Conservation (phyloP, 2,797 vertebrate genomes). For the Tragelaphus oryx region DNA sequence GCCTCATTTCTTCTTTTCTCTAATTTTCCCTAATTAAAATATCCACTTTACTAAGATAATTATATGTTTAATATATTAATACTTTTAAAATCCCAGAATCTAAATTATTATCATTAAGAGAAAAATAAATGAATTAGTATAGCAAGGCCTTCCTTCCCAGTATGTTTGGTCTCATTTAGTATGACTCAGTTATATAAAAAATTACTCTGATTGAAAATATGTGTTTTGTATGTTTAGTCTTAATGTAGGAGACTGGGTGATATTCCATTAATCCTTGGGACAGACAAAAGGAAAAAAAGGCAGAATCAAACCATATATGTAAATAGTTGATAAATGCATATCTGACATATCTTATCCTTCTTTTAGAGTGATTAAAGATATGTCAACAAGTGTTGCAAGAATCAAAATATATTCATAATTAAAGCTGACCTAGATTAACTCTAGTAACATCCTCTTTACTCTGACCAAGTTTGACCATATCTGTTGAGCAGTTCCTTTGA, state of each 20-base stretch:
- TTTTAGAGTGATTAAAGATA: not conserved
- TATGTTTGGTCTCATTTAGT: not conserved
- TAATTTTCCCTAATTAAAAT: not conserved
- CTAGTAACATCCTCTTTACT: not conserved
- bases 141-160: not conserved
- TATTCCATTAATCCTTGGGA: not conserved
- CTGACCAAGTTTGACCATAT: not conserved
- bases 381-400: not conserved
- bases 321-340: not conserved
- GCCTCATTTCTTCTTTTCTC: not conserved
- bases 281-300: not conserved
- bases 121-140: not conserved
- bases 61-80: not conserved
- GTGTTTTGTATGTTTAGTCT: not conserved
- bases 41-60: not conserved
- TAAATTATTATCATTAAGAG: not conserved
- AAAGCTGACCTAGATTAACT: not conserved
- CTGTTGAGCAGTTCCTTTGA: slow-evolving; percentile 3
- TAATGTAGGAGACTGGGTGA: not conserved
- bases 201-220: not conserved
- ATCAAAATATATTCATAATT: slow-evolving; percentile 29
- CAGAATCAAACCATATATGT: not conserved
- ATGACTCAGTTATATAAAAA: not conserved
- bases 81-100: not conserved
- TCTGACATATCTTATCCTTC: not conserved